These are phyloP conservation scores for Ophraella communa DNA, from an alignment of 2,888 invertebrate genomes.

Conservation along the genomic window DNA sequence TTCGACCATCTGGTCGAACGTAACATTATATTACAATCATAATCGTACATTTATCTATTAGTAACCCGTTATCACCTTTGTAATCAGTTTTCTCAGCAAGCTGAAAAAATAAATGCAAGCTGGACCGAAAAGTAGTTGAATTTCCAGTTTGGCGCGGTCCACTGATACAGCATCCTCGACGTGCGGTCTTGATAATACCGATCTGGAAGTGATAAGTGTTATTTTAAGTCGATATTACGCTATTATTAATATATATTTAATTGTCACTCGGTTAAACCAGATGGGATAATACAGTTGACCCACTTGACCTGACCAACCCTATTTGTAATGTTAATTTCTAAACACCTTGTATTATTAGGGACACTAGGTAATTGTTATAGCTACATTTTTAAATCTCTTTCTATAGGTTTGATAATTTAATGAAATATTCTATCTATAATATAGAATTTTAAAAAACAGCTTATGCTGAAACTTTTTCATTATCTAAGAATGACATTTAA, in stretches of 20 bases:
- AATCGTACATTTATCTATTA: slow-evolving; percentile 35
- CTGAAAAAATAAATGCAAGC: slow-evolving; percentile 48
- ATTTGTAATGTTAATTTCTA: background rate
- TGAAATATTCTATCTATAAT: no score
- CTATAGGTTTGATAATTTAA: no score
- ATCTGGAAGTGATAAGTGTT: slow-evolving; percentile 21
- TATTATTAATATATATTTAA: slow-evolving; percentile 9
- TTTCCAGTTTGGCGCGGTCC: slow-evolving; percentile 32
- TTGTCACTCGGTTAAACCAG: background rate
- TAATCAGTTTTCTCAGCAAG: slow-evolving; percentile 32
- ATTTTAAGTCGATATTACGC: slow-evolving; percentile 19
- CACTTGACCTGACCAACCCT: background rate
- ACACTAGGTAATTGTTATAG: no score
- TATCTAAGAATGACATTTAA: no score
- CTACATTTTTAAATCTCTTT: no score
- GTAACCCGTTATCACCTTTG: slow-evolving; percentile 29
- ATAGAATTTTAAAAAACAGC: no score
- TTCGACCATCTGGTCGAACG: slow-evolving; percentile 1
- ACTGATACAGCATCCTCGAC: slow-evolving; percentile 29
- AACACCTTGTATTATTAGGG: background rate
- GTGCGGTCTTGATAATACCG: slow-evolving; percentile 16
- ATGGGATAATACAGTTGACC: background rate
- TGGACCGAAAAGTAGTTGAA: slow-evolving; percentile 42
- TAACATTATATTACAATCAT: slow-evolving; percentile 21
- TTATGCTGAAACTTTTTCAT: no score